Evolutionary conservation across 2,888 invertebrate species (phyloP).

Genomic region (Apantesis nais): DNA sequence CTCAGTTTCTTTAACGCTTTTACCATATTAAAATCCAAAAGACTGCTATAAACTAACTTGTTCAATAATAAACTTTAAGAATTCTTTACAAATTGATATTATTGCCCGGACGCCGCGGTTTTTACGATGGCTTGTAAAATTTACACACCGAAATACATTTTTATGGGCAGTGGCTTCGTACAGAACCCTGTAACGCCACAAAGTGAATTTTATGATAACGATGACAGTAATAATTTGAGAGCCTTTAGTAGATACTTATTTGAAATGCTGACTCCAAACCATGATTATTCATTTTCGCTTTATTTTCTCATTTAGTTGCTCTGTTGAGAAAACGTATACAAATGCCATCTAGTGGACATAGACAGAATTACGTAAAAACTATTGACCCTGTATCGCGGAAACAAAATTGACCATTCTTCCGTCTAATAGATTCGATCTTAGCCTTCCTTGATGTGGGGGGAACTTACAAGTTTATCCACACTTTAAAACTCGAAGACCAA

Average conservation of each 20-base stretch:
- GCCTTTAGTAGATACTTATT: slow-evolving; percentile 1
- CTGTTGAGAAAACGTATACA: background rate
- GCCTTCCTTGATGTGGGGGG: too few relatives aligned
- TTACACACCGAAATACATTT: slow-evolving; percentile 21
- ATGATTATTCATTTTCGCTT: background rate
- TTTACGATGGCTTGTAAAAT: slow-evolving; percentile 37
- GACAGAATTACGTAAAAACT: background rate
- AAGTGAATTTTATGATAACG: slow-evolving; percentile 4
- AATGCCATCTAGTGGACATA: background rate
- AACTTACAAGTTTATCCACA: too few relatives aligned
- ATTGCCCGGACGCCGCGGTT: slow-evolving; percentile 15
- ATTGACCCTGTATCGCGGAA: background rate
- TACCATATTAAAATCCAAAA: background rate
- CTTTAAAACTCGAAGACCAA: too few relatives aligned
- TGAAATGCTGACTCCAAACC: background rate
- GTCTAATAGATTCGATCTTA: background rate
- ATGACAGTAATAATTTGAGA: background rate
- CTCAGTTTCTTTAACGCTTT: too few relatives aligned
- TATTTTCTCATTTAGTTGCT: background rate
- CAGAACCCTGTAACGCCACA: slow-evolving; percentile 1
- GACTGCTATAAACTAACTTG: slow-evolving; percentile 33
- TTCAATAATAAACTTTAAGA: slow-evolving; percentile 34
- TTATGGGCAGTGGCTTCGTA: slow-evolving; percentile 11
- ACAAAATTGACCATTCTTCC: background rate
- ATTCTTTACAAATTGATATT: slow-evolving; percentile 41